Conservation (phyloP, 2,888 invertebrate species). For the Leptinotarsa tumamoca region DNA sequence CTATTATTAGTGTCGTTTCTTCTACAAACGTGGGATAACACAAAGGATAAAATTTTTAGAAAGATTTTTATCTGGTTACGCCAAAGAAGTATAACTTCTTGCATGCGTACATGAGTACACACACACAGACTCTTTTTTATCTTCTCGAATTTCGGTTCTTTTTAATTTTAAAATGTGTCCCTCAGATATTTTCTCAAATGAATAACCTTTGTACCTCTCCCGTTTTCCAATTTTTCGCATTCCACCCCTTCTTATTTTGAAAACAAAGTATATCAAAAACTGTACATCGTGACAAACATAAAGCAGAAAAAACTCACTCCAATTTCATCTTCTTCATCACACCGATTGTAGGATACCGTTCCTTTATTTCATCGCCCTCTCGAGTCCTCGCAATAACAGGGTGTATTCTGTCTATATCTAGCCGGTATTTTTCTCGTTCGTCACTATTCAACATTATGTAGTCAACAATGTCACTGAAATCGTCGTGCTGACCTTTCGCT, state of each 20-base stretch:
- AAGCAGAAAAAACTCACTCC: constrained; percentile 61
- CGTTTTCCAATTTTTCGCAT: background rate
- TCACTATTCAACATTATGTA: constrained; percentile 69
- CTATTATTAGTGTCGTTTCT: no score
- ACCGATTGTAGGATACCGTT: constrained; percentile 76
- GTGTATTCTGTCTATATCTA: constrained; percentile 69
- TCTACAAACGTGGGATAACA: no score
- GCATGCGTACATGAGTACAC: no score
- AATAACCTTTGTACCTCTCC: no score
- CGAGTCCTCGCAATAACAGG: constrained; percentile 66
- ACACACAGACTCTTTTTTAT: no score
- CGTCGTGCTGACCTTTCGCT: constrained; percentile 68
- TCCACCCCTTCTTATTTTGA: background rate
- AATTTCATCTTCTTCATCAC: constrained; percentile 72
- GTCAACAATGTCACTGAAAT: constrained; percentile 73
- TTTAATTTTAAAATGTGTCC: no score
- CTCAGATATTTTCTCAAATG: no score
- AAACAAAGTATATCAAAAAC: background rate
- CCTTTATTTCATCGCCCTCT: constrained; percentile 69
- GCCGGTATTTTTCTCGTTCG: constrained; percentile 67
- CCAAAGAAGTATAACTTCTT: no score
- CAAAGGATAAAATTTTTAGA: no score
- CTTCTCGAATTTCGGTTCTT: no score
- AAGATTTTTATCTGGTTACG: no score
- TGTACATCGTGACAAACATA: background rate